phyloP scores from a whole-genome alignment of 2,113 vertebrate genomes.

The Lampris incognitus region DNA sequence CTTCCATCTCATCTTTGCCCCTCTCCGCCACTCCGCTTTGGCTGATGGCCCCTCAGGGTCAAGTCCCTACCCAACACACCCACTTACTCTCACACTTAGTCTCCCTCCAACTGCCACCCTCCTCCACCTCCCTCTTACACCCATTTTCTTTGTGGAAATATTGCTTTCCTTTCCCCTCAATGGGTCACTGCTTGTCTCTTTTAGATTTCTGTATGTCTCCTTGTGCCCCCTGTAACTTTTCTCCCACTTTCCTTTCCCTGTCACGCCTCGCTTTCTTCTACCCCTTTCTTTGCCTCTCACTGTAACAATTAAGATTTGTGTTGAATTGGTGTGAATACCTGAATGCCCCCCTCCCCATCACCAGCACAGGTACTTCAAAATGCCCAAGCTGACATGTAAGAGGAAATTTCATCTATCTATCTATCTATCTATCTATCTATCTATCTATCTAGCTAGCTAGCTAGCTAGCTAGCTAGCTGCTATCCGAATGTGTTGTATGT shows the following conservation, averaged over 20 bases:
- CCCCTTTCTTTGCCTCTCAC: background rate
- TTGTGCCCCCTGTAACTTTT: background rate
- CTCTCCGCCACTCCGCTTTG: slow-evolving; percentile 44
- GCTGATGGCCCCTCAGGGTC: slow-evolving; percentile 63
- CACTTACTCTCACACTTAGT: background rate
- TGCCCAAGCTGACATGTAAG: too few species aligned
- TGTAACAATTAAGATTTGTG: background rate
- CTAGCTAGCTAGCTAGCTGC: too few species aligned
- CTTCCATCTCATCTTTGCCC: slow-evolving; percentile 36
- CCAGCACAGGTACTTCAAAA: too few species aligned
- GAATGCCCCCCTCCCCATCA: too few species aligned
- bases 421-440: too few species aligned
- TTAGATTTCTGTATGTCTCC: background rate
- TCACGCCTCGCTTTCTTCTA: background rate
- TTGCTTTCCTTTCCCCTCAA: background rate
- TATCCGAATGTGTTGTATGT: too few species aligned
- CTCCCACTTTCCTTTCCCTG: background rate
- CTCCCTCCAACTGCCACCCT: background rate
- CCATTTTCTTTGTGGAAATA: slow-evolving; percentile 7
- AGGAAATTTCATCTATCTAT: too few species aligned
- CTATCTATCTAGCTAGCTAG: too few species aligned
- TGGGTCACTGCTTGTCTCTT: background rate
- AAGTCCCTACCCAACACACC: slow-evolving; percentile 7
- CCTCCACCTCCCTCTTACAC: slow-evolving; percentile 1
- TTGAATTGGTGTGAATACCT: background rate